Evolutionary conservation across 2,113 vertebrate species (phyloP), one percentile per base, ranked within the genome.

Genomic region (Poecile atricapillus): DNA sequence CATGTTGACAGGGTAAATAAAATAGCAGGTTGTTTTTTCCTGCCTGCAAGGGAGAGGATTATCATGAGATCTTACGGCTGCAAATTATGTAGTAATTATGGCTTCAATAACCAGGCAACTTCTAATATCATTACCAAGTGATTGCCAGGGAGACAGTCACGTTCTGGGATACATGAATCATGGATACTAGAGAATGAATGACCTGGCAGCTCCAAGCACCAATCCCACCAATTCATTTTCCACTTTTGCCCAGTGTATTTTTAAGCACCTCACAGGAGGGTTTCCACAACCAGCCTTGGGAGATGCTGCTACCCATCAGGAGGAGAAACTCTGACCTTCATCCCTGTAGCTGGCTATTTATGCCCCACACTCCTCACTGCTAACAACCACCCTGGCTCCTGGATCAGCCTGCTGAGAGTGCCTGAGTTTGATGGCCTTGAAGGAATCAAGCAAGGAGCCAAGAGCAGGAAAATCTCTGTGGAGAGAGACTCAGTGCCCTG

Each of bases 1-100:
- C 74, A 14, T 44, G 71, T 74, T 97, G 96, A 95, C 96, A 97
- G 86, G 60, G 83, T 85, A 95, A 96, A 97, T 95, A 97, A 97
- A 97, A 96, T 64, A 96, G 49, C 12, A 22, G 82, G 63, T 94
- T 95, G 77, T 95, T 95, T 91, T 92, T 83, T 91, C 62, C 47
- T 80, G 64, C 91, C 71, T 83, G 55, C 47, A 59, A 90, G 50
- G 70, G 65, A 96, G 80, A 78, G 73, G 33, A 82, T 89, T 95
- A 93, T 91, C 86, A 53, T 22, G 92, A 93, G 86, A 93, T 92
- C 83, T 79, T 90, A 62, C 2, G 7, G 67, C 90, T 93, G 73
- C 80, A 43, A 90, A 79, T 87, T 77, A 87, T 52, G 33, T 46
- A 67, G 83, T 91, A 89, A 97, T 96, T 97, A 97, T 46, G 49